Evolutionary conservation across 2,797 vertebrate genomes (phyloP), one percentile per base, ranked within the genome.

Genomic region (Centroberyx gerrardi): DNA sequence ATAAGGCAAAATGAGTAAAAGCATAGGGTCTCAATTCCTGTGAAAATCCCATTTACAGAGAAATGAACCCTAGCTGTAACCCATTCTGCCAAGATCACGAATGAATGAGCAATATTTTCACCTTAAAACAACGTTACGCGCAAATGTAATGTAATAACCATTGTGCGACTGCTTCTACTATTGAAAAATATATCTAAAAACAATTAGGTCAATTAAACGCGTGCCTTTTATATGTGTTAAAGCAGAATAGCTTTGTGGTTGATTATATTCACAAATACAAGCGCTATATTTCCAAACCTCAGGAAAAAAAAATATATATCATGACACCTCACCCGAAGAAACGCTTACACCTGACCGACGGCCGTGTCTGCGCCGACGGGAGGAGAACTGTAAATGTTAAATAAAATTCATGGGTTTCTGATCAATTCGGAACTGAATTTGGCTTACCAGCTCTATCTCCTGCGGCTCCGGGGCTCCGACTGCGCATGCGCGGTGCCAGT

Each of bases 371-470:
- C 9, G 17, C 13, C 5, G 36, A 8, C 51, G 68, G 49, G 2
- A 17, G 33, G 14, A 68, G 38, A 62, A 61, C 42, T 18, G 51
- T 10, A 67, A 63, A 78, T 49, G 42, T 54, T 13, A 67, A 69
- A 88, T 76, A 56, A 22, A 85, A 86, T 90, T 80, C 17, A 75
- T 71, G 80, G 62, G 22, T 22, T 88, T 56, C 49, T 51, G 79
- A 84, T 89, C 60, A 84, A 78, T 92, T 85, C 59, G 76, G 78
- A 86, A 93, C 76, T 92, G 88, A 93, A 87, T 94, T 93, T 91
- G 91, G 85, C 95, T 96, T 94, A 96, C 95, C 95, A 95, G 93
- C 93, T 88, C 91, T 92, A 88, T 93, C 93, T 95, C 93, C 94
- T 95, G 95, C 94, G 92, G 92, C 92, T 93, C 92, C 87, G 82